Conservation (phyloP, 2,113 vertebrate species). For the Rhinogobius similis region DNA sequence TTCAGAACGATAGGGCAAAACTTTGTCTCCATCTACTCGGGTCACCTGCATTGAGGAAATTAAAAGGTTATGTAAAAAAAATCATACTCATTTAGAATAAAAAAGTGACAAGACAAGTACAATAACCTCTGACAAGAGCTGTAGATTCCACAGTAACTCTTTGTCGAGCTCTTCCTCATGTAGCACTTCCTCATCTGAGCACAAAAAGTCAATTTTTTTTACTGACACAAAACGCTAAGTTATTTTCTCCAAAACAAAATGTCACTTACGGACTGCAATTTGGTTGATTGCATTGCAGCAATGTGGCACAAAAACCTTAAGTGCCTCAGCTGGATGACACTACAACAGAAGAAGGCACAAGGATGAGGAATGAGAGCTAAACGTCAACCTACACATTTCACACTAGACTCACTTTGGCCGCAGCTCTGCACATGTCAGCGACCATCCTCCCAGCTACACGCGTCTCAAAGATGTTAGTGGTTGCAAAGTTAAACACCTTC, state of each 20-base stretch:
- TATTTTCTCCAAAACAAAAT: too few species aligned
- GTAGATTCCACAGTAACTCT: slow-evolving; percentile 95
- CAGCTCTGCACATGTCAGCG: slow-evolving; percentile 96
- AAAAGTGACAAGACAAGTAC: background rate
- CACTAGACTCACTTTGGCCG: slow-evolving; percentile 83
- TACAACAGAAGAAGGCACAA: slow-evolving; percentile 64
- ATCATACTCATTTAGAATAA: background rate
- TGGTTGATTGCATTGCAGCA: slow-evolving; percentile 92
- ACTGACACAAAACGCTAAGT: slow-evolving; percentile 8
- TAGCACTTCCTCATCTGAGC: slow-evolving; percentile 92
- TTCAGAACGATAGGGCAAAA: slow-evolving; percentile 88
- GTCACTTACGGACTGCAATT: slow-evolving; percentile 91
- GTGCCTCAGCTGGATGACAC: slow-evolving; percentile 92
- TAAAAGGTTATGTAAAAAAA: background rate
- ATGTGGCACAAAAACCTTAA: slow-evolving; percentile 95
- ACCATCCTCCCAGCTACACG: slow-evolving; percentile 97
- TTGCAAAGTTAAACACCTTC: slow-evolving; percentile 96
- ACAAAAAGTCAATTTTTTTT: slow-evolving; percentile 32
- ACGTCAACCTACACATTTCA: background rate
- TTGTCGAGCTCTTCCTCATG: slow-evolving; percentile 96
- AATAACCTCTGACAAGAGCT: slow-evolving; percentile 94
- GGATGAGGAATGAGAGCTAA: background rate
- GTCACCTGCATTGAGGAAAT: slow-evolving; percentile 80
- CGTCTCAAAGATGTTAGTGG: slow-evolving; percentile 98
- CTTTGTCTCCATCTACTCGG: slow-evolving; percentile 93